Evolutionary conservation across 2,888 invertebrate species (phyloP), one percentile per base, ranked within the genome.

Genomic region (Oscheius sp.): DNA sequence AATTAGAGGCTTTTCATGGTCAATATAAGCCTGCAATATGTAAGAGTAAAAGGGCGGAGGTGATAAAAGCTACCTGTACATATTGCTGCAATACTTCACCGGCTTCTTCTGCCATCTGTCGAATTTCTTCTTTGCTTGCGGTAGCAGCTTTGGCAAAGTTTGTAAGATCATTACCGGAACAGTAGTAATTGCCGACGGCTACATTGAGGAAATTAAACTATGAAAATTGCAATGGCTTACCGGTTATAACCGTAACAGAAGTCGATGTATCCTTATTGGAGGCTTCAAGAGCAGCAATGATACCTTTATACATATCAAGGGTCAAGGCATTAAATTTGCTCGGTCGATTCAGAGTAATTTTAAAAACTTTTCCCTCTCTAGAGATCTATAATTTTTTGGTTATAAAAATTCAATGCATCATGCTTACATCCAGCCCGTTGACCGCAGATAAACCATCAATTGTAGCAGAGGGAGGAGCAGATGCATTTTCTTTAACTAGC

Each of bases 1-100:
- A 77, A 97, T 91, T 55, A 98, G 89, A 45, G 95, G 90, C 90
- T 98, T 99, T 0, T 94, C 94, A 89, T 94, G 95, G 80, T 93
- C 92, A 78, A 96, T 94, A 82, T 95, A 93, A 0, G 93, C 91
- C 74, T 81, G 68, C 7, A 63, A 69, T 27, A 56, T 16, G 56
- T 6, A 35, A 35, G 3, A 35, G 12, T 52, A 52, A 52, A 52
- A 52, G 5, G 12, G 16, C 13, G 5, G 49, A 49, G 5, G 13
- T 49, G n/a, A n/a, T n/a, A n/a, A n/a, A 35, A 49, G 43, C 23
- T n/a, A 81, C 82, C 69, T 83, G 77, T n/a, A 86, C 84, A 68
- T 81, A 87, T 13, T 82, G 76, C 72, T 84, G 69, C 7, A 87
- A 72, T 16, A 87, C 75, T 13, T 58, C 78, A 25, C 78, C 81